A percentile compares a stretch with the other conserved stretches of the same genome.
Conservation (phyloP, 2,888 invertebrate genomes). For the Zaprionus lineosus region DNA sequence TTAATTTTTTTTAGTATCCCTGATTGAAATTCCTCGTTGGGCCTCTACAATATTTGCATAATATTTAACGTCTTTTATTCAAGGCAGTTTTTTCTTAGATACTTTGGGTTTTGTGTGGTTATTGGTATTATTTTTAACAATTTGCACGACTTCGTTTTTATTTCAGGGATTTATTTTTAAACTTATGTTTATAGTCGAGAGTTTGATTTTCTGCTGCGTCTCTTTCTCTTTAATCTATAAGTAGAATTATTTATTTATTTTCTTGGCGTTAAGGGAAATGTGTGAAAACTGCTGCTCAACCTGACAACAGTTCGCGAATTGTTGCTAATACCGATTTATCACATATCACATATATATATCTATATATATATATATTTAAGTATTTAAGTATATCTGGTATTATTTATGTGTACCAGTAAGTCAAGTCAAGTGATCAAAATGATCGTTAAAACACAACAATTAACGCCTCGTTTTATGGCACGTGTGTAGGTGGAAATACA, state of each 20-base stretch:
- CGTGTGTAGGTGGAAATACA: slow-evolving; percentile 43
- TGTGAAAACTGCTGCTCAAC: slow-evolving; percentile 23
- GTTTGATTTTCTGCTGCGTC: too few relatives aligned
- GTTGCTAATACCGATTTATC: too few relatives aligned
- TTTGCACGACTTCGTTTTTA: slow-evolving; percentile 61
- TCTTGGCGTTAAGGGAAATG: slow-evolving; percentile 21
- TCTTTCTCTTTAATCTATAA: slow-evolving; percentile 33
- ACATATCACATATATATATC: too few relatives aligned
- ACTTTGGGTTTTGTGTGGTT: slow-evolving; percentile 20
- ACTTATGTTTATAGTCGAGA: slow-evolving; percentile 33
- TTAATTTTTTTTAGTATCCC: slow-evolving; percentile 15
- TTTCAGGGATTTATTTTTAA: slow-evolving; percentile 52
- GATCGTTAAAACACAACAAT: slow-evolving; percentile 30
- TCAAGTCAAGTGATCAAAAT: slow-evolving; percentile 59
- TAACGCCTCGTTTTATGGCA: slow-evolving; percentile 52
- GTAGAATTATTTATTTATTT: slow-evolving; percentile 5
- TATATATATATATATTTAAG: slow-evolving; percentile 24
- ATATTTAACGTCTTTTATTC: slow-evolving; percentile 42
- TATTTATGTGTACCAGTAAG: slow-evolving; percentile 42
- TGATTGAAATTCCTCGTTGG: too few relatives aligned
- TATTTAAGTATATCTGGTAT: slow-evolving; percentile 10
- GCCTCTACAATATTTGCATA: slow-evolving; percentile 55
- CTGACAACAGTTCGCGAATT: slow-evolving; percentile 12
- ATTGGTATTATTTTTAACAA: slow-evolving; percentile 62
- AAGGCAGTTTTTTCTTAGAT: slow-evolving; percentile 26